Percentiles rank a stretch among this genome's conserved stretches.
Conservation (phyloP, 2,113 vertebrate genomes). For the Corythornis vintsioides region DNA sequence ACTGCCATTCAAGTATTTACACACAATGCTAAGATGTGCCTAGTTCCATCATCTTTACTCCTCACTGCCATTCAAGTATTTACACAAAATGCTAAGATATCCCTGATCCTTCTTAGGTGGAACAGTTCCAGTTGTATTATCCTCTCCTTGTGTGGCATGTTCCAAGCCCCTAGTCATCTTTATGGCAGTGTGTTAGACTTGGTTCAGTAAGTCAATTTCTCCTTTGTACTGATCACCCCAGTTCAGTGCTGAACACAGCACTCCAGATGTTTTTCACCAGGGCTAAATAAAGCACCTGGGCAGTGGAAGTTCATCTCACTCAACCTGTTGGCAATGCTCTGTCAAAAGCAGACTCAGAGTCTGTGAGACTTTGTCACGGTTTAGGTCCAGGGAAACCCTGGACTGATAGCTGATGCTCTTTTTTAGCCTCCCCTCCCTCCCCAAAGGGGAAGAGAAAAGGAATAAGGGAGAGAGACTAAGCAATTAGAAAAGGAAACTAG, state of each 20-base stretch:
- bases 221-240: not conserved
- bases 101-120: not conserved
- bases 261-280: not conserved
- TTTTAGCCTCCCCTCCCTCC: too few relatives aligned
- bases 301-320: not conserved
- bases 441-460: too few relatives aligned
- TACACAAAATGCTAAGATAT: not conserved
- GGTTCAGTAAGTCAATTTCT: not conserved
- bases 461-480: too few relatives aligned
- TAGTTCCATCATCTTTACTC: not conserved
- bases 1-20: not conserved
- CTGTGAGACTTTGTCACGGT: not conserved
- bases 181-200: not conserved
- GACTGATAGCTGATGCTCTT: too few relatives aligned
- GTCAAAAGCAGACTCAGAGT: too few relatives aligned
- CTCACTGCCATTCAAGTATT: not conserved
- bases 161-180: not conserved
- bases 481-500: too few relatives aligned
- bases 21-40: not conserved
- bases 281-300: not conserved
- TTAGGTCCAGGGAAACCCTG: too few relatives aligned
- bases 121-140: not conserved
- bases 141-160: not conserved
- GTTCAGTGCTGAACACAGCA: too few relatives aligned
- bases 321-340: accelerated